Base-by-base conservation (phyloP, 2,113 vertebrate genomes). In the Microtus montanus region DNA sequence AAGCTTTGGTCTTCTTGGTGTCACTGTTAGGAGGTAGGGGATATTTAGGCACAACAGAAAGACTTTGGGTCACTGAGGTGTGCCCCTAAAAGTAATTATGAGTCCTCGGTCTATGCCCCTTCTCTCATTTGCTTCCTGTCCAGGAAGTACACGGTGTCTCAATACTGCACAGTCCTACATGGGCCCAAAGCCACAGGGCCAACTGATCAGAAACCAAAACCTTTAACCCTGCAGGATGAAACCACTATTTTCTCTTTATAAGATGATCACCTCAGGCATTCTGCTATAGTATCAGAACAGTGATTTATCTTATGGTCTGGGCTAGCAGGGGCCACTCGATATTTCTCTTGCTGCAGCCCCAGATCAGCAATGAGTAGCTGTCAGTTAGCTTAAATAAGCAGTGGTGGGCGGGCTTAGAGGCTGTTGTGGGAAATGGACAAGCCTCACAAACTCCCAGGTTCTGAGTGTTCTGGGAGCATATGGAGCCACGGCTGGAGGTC, bases 361-460 rank as follows among this genome's bases (percentile, higher is more conserved):
- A 58, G 24, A 19, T 15, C n/a, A 44, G 2, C 64, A 49, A 5
- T 33, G 33, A 68, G 19, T 12, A 49, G 17, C 13, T 28, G 20
- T 1, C 0, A 20, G 28, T 35, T 8, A 7, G 30, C 7, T 63
- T 47, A 17, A 91, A 17, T 20, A 22, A 13, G 41, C 28, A 12
- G 0, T 5, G 5, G 13, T 9, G 7, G 3, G 11, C 33, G 19
- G 28, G 9, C 11, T 13, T 13, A 19, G 71, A 26, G 8, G 3
- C 15, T 19, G 28, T 3, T 80, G 33, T 12, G 5, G 22, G 12
- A 14, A 75, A 77, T 77, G 20, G 8, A 47, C 0, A 41, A 20
- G 19, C 15, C 87, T 38, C 9, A 74, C 22, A 4, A 30, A 14
- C 22, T 14, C 47, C 47, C 75, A 52, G 63, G 75, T 41, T n/a